These are phyloP conservation scores for Characodon lateralis DNA, from an alignment of 2,797 vertebrate species.

Conservation along the genomic window DNA sequence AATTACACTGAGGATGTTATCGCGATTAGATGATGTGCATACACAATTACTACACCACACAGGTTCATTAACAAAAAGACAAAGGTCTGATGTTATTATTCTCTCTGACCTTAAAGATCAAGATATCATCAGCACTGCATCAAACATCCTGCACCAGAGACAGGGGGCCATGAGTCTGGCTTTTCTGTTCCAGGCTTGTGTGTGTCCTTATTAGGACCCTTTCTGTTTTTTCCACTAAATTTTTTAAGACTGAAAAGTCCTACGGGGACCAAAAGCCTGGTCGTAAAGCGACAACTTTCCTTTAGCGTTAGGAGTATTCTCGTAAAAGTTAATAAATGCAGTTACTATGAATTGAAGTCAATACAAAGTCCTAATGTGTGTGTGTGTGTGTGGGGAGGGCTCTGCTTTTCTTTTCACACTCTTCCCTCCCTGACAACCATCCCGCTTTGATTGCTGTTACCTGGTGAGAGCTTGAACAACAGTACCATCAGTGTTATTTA, in stretches of 20 bases:
- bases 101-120: constrained; percentile 41
- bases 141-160: constrained; percentile 47
- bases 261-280: not conserved
- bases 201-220: not conserved
- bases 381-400: not conserved
- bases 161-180: constrained; percentile 11
- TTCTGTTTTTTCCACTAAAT: not conserved
- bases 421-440: constrained; percentile 21
- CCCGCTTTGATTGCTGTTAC: constrained; percentile 34
- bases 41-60: constrained; percentile 42
- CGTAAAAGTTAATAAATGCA: too few species aligned
- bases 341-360: not conserved
- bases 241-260: not conserved
- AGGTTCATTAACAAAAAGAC: constrained; percentile 53
- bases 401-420: constrained; percentile 35
- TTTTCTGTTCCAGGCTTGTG: constrained; percentile 16
- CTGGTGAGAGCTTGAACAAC: constrained; percentile 51
- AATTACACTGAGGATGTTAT: constrained; percentile 37
- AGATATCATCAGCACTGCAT: constrained; percentile 32
- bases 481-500: constrained; percentile 10
- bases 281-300: not conserved
- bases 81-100: constrained; percentile 33
- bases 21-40: constrained; percentile 28
- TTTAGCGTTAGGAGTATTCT: not conserved
- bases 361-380: not conserved